Evolutionary conservation across 92 coral and sea anemone species (phyloP).

Genomic region (Micromussa lordhowensis): DNA sequence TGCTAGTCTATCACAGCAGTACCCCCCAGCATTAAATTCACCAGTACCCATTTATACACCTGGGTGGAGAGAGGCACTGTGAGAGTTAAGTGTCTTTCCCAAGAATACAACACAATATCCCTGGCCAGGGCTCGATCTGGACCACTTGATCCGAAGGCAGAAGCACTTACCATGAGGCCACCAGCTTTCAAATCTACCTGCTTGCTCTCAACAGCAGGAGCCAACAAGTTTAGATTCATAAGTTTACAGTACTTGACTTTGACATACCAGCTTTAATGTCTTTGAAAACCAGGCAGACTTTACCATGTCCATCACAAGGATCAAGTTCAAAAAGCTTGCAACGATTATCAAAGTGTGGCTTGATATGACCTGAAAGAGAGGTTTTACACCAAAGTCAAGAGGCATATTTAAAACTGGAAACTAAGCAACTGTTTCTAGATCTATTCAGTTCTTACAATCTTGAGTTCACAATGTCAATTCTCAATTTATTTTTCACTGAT

Average conservation of each 20-base stretch:
- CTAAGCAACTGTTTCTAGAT: neutral
- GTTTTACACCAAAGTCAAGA: neutral
- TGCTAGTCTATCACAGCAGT: too few relatives aligned
- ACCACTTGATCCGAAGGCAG: too few relatives aligned
- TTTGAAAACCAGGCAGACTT: slow-evolving; percentile 93
- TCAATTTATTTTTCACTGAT: too few relatives aligned
- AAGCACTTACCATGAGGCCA: too few relatives aligned
- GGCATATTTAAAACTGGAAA: neutral
- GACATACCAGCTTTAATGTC: slow-evolving; percentile 85
- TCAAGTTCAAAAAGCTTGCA: slow-evolving; percentile 92
- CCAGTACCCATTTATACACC: too few relatives aligned
- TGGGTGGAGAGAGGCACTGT: too few relatives aligned
- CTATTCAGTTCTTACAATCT: too few relatives aligned
- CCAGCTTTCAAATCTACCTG: neutral
- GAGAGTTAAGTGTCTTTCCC: too few relatives aligned
- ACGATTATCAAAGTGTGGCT: slow-evolving; percentile 91
- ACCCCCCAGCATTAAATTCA: too few relatives aligned
- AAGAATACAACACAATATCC: too few relatives aligned
- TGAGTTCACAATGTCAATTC: too few relatives aligned
- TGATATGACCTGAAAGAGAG: slow-evolving; percentile 72
- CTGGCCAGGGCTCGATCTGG: too few relatives aligned
- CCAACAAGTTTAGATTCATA: neutral
- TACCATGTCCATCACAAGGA: slow-evolving; percentile 88
- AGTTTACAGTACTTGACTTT: neutral
- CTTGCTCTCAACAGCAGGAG: neutral